Conservation (phyloP, 53 echinoderm and acorn worm species). For the Crossaster papposus region DNA sequence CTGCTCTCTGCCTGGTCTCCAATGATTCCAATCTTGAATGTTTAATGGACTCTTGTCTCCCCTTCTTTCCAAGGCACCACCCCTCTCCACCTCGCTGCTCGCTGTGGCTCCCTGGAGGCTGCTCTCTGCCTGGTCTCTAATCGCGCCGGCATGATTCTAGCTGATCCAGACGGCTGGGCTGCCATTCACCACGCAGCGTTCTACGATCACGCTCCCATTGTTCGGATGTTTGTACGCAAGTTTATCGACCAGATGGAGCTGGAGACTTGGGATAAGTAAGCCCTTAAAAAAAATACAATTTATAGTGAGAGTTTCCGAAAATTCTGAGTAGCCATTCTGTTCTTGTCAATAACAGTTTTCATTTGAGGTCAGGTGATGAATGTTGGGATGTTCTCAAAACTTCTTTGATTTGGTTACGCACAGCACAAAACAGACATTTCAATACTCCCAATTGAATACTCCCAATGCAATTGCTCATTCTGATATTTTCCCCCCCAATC, state of each 20-base stretch:
- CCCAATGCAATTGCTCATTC: background rate
- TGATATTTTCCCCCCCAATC: background rate
- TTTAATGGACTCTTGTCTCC: background rate
- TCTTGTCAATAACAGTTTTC: background rate
- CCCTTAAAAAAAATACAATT: background rate
- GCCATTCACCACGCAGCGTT: conserved; percentile 96
- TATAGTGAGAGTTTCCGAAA: too few species aligned
- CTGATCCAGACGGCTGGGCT: conserved; percentile 91
- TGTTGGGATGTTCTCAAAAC: background rate
- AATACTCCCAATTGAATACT: too few species aligned
- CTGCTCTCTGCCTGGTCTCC: conserved; percentile 84
- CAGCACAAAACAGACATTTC: too few species aligned
- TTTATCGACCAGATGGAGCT: conserved; percentile 83
- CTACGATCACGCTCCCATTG: conserved; percentile 90
- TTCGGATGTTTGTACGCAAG: conserved; percentile 86
- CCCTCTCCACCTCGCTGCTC: conserved; percentile 89
- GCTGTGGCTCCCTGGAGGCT: conserved; percentile 89
- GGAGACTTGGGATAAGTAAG: conserved; percentile 94
- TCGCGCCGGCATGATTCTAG: conserved; percentile 82
- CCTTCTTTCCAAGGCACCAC: conserved; percentile 75
- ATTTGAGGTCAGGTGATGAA: background rate
- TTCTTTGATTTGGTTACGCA: too few species aligned
- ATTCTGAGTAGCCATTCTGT: background rate
- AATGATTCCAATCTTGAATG: too few species aligned
- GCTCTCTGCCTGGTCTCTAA: conserved; percentile 89